Percentiles rank a stretch among this genome's conserved stretches.
Conservation (phyloP, 2,113 vertebrate species). For the Drymodes brunneopygia region DNA sequence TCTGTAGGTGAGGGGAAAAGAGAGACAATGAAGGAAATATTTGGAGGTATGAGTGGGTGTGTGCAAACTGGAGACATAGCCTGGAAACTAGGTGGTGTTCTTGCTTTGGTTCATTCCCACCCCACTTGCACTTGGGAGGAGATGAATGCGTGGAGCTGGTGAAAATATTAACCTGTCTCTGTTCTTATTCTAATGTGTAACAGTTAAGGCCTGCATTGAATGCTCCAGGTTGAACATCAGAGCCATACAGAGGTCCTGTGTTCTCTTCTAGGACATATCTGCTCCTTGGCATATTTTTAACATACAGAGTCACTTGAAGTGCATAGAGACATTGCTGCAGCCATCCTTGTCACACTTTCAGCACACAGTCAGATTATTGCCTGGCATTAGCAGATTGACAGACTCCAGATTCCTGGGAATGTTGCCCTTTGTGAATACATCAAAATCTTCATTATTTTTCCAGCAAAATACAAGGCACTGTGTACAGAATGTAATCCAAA, state of each 20-base stretch:
- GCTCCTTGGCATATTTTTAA: neutral
- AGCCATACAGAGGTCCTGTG: neutral
- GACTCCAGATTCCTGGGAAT: neutral
- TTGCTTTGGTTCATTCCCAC: neutral
- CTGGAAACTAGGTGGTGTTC: neutral
- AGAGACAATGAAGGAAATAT: neutral
- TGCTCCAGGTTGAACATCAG: neutral
- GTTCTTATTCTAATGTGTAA: neutral
- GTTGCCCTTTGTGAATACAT: neutral
- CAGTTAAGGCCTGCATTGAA: neutral
- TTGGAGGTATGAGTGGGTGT: neutral
- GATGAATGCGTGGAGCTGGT: neutral
- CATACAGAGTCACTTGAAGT: neutral
- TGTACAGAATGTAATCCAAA: neutral
- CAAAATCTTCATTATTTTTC: slow-evolving; percentile 16
- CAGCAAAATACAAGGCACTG: neutral
- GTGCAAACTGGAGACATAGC: neutral
- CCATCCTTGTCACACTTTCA: neutral
- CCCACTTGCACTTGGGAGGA: neutral
- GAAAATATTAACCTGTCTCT: neutral
- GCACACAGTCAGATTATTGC: neutral
- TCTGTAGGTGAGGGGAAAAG: neutral
- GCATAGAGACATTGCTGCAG: neutral
- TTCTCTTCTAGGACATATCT: neutral
- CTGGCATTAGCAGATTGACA: neutral